Percentiles rank a stretch among this genome's conserved stretches.
These are phyloP conservation scores for Cybosia mesomella DNA, from an alignment of 2,888 invertebrate genomes.

Conservation along the genomic window DNA sequence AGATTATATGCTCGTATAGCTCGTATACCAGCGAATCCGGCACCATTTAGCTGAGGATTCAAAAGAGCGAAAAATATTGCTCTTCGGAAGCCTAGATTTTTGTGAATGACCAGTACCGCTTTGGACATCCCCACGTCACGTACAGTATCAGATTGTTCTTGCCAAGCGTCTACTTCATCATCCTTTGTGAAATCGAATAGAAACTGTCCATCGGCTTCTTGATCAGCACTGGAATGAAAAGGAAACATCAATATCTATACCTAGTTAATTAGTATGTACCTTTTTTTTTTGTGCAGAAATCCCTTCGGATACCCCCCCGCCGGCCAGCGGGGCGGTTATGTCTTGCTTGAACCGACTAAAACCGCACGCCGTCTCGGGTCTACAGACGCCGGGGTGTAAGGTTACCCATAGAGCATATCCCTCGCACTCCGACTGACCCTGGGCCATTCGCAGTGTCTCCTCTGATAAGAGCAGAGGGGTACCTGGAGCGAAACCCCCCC, in stretches of 20 bases:
- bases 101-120: constrained; percentile 87
- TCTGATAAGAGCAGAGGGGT: too few relatives aligned
- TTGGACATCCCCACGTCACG: constrained; percentile 89
- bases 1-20: constrained; percentile 83
- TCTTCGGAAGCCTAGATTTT: constrained; percentile 86
- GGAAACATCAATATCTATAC: constrained; percentile 15
- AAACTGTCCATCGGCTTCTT: constrained; percentile 63
- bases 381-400: too few relatives aligned
- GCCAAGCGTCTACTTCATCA: constrained; percentile 85
- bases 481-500: too few relatives aligned
- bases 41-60: constrained; percentile 90
- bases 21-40: constrained; percentile 89
- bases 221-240: constrained; percentile 49
- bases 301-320: too few relatives aligned
- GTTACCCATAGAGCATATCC: too few relatives aligned
- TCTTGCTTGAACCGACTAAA: too few relatives aligned
- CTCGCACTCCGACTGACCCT: too few relatives aligned
- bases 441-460: too few relatives aligned
- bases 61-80: constrained; percentile 89
- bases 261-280: too few relatives aligned
- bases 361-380: too few relatives aligned
- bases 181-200: constrained; percentile 88
- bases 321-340: too few relatives aligned
- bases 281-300: too few relatives aligned
- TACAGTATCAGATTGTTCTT: constrained; percentile 89